Base-by-base conservation (phyloP, 2,888 invertebrate species). In the Latrodectus elegans region DNA sequence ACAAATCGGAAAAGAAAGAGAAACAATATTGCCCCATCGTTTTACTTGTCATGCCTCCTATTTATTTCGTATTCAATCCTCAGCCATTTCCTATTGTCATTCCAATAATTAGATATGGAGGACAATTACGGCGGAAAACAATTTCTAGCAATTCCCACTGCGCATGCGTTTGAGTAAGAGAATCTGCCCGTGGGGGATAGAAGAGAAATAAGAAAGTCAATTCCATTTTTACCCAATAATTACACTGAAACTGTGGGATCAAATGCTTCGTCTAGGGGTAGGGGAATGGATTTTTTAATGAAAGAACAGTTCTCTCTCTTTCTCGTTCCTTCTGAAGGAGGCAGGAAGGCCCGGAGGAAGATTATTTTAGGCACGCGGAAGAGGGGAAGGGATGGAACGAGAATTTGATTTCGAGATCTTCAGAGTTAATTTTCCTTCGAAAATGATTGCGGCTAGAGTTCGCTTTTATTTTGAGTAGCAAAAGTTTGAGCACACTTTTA, bases 151-250 rank as follows among this genome's bases (percentile, higher is more conserved):
- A 38, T 26, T 52, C 65, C 71, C 64, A 22, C n/a, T 10, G 15
- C 76, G 65, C 49, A 38, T 26, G 38, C 70, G 38, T 4, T 15
- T 4, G 49, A 22, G 70, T 15, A 60, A n/a, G n/a, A 60, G 60
- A 60, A 60, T 14, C n/a, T n/a, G 64, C 51, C 72, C 51, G 53
- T 60, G 73, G 60, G 74, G 74, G 52, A 60, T 70, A 85, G 74
- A 38, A 38, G 38, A 38, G 74, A 67, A 79, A 79, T 85, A 85
- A 85, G 79, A 85, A 60, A 85, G 85, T 85, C 79, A 74, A 64
- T 85, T 85, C 85, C 79, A 79, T 85, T 85, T 85, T 85, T 80
- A 60, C 70, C 75, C 85, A 85, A 85, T 85, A 85, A 85, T 85
- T 85, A 85, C 75, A 85, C 79, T 85, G 79, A 70, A 75, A 85